Base-by-base conservation (phyloP, 35 echinoderm and acorn worm species). In the Apostichopus californicus region DNA sequence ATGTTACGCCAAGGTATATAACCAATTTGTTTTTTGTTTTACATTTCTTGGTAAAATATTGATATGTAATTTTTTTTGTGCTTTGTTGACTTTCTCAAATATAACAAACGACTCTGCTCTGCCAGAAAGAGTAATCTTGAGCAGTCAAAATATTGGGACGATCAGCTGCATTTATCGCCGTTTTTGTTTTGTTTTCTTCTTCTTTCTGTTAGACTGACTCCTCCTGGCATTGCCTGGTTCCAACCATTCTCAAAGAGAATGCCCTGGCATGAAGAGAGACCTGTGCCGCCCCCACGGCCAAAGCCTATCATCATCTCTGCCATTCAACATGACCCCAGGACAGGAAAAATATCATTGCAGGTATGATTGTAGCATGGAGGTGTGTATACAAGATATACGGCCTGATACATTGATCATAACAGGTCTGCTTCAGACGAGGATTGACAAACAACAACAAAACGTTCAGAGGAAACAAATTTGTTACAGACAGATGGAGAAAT, bases 181-280 rank as follows among this genome's bases (percentile, higher is more conserved):
- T 75, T 20, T 20, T 75, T 1, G 14, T 75, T 24, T 75, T 20
- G 6, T n/a, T 18, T 75, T 75, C 71, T 75, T 18, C 52, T 12
- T 89, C 8, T 89, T 71, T 89, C 34, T 64, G 17, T 64, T 57
- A 93, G 75, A 79, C 57, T 92, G 24, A 91, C 71, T 61, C 89
- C 89, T 78, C 89, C 89, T 15, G 89, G 72, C 58, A 92, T 98
- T 56, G 96, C 94, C 9, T 98, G 96, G 96, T 98, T 98, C 60
- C 96, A 98, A 66, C 96, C 96, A 11, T 57, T 98, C 24, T 90
- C 78, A 18, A 98, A 95, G 86, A 95, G 90, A 92, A 98, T 98
- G 96, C 94, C 96, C 84, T 98, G 96, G 96, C 94, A 89, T 1
- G 86, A 89, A 73, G 86, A 89, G 64, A 89, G 78, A 55, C 80